A percentile compares a stretch with the other conserved stretches of the same genome.
These are phyloP conservation scores for Anabas testudineus DNA, from an alignment of 2,797 vertebrate genomes.

Conservation along the genomic window DNA sequence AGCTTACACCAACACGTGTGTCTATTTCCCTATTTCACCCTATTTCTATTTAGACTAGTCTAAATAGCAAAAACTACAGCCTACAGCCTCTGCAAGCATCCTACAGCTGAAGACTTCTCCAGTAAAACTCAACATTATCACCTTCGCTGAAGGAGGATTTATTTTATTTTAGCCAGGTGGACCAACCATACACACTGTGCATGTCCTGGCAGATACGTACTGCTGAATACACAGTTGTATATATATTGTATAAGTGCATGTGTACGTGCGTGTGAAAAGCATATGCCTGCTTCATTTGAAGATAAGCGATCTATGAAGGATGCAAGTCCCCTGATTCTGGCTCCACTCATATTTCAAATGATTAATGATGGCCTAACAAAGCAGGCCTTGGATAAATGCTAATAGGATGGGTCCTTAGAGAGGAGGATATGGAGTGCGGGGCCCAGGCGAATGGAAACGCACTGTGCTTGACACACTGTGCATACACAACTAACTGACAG, in stretches of 20 bases:
- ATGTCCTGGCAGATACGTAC: not conserved
- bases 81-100: not conserved
- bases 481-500: slow-evolving; percentile 81
- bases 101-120: not conserved
- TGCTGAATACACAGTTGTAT: slow-evolving; percentile 1
- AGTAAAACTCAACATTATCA: too few species aligned
- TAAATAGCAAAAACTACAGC: not conserved
- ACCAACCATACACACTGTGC: slow-evolving; percentile 1
- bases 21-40: not conserved
- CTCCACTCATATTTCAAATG: slow-evolving; percentile 82
- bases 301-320: slow-evolving; percentile 77
- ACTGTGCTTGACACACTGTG: slow-evolving; percentile 64
- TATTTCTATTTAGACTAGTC: not conserved
- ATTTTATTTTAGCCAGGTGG: not conserved
- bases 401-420: slow-evolving; percentile 82
- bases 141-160: too few species aligned
- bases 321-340: slow-evolving; percentile 61
- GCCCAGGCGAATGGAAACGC: slow-evolving; percentile 64
- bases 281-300: slow-evolving; percentile 71
- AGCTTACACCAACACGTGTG: too few species aligned
- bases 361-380: slow-evolving; percentile 85
- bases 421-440: slow-evolving; percentile 70
- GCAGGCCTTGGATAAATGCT: slow-evolving; percentile 82
- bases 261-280: slow-evolving; percentile 50
- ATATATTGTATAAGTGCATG: not conserved